Conservation (phyloP, 2,113 vertebrate species). For the Condylura cristata region DNA sequence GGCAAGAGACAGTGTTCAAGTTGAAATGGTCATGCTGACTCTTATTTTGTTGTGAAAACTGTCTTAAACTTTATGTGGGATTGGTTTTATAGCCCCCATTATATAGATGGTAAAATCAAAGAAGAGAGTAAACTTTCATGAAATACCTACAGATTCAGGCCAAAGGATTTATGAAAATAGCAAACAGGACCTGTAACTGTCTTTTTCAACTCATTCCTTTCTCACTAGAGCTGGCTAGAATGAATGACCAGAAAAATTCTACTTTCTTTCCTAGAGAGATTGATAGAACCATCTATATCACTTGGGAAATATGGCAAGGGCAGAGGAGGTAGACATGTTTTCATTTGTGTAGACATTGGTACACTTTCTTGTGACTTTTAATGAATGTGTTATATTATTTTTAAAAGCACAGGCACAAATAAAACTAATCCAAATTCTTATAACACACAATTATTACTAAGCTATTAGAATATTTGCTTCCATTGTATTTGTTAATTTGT, state of each 20-base stretch:
- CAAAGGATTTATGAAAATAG: neutral
- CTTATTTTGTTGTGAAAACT: neutral
- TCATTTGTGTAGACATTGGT: neutral
- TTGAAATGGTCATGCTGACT: conserved; percentile 1
- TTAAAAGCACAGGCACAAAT: neutral
- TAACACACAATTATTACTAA: neutral
- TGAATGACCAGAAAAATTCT: neutral
- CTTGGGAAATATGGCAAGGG: neutral
- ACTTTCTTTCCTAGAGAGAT: neutral
- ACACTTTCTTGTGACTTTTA: neutral
- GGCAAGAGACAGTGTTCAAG: neutral
- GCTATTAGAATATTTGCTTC: neutral
- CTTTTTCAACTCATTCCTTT: neutral
- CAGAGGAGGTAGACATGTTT: neutral
- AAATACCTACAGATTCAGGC: neutral
- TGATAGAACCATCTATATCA: neutral
- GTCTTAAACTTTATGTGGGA: neutral
- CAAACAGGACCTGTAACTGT: neutral
- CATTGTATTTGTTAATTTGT: neutral
- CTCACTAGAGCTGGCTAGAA: neutral
- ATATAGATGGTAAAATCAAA: conserved; percentile 21
- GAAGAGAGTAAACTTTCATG: neutral
- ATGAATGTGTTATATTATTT: neutral
- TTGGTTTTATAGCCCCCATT: conserved; percentile 11
- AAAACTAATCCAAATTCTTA: neutral